Base-by-base conservation (phyloP, 37 sponge, comb jelly and placozoan genomes). In the Halisarca cf. caerulea region DNA sequence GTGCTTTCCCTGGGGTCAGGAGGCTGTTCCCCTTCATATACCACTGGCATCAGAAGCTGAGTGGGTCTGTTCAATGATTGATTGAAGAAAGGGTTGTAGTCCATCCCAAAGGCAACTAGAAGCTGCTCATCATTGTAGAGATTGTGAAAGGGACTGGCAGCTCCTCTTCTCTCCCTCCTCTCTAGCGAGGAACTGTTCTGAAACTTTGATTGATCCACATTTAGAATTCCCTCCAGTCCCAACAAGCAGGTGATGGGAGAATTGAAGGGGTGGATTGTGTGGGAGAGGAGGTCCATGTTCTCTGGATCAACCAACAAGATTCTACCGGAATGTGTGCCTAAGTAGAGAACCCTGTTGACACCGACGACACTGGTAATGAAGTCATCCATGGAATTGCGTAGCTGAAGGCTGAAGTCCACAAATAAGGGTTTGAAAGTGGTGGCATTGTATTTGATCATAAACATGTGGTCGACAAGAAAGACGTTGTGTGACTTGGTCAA, bases 81-180 rank as follows among this genome's bases (percentile, higher is more conserved):
- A 14, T 18, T n/a, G 36, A 41, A 74, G 0, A 74, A n/a, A 25
- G 42, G 42, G 2, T 44, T 20, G 25, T 74, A 43, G 45, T 74
- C 77, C 77, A 40, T n/a, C 24, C 77, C 77, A 41, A 74, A 42
- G 2, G 45, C 77, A 4, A 43, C 77, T 40, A 74, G 36, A 41
- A 40, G 24, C 21, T 40, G 38, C 6, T 74, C 77, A 74, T 37
- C 24, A 17, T 40, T 11, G 14, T 74, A 44, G 11, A 74, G 42
- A 18, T 40, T 40, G 25, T 44, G 1, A 11, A 74, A 40, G 11
- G 77, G 77, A 40, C 23, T 21, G 11, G 44, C 3, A 38, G 44
- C 77, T 15, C 45, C 45, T 1, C 17, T 3, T n/a, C 45, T 32
- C 43, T 74, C 45, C 24, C 45, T 43, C 45, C 77, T n/a, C 21